Evolutionary conservation across 2,797 vertebrate species (phyloP).

Genomic region (Manis javanica): DNA sequence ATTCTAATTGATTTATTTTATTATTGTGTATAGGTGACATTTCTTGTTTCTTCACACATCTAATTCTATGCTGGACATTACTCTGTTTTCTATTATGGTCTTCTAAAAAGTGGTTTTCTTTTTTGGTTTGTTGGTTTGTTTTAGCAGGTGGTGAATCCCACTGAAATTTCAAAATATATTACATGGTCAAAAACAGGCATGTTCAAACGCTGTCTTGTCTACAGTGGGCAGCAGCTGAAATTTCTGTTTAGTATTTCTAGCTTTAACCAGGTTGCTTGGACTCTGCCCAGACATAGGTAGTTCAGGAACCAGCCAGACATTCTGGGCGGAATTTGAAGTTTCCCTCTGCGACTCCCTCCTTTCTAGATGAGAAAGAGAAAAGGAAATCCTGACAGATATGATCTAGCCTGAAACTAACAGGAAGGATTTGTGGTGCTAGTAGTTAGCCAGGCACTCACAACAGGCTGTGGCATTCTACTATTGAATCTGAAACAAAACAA

Average conservation of each 20-base stretch:
- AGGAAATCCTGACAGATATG: not conserved
- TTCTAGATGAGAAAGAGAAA: not conserved
- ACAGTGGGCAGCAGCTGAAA: not conserved
- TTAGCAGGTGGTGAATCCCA: constrained; percentile 7
- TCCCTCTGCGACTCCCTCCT: not conserved
- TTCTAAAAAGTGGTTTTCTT: constrained; percentile 11
- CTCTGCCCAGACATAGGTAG: not conserved
- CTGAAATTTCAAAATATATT: constrained; percentile 50
- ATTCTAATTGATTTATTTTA: not conserved
- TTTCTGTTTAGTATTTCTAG: not conserved
- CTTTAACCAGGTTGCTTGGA: not conserved
- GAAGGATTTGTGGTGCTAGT: not conserved
- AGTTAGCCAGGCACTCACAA: not conserved
- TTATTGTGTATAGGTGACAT: not conserved
- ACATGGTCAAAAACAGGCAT: not conserved
- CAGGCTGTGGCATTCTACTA: not conserved
- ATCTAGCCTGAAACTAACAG: not conserved
- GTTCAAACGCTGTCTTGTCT: constrained; percentile 5
- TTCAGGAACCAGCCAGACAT: not conserved
- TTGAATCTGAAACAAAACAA: not conserved
- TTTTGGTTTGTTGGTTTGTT: constrained; percentile 14
- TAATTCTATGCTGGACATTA: not conserved
- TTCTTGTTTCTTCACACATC: not conserved
- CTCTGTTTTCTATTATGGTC: not conserved
- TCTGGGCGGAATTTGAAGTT: not conserved